A percentile compares a stretch with the other conserved stretches of the same genome.
phyloP scores from a whole-genome alignment of 2,113 vertebrate genomes.

The Microtus montanus region DNA sequence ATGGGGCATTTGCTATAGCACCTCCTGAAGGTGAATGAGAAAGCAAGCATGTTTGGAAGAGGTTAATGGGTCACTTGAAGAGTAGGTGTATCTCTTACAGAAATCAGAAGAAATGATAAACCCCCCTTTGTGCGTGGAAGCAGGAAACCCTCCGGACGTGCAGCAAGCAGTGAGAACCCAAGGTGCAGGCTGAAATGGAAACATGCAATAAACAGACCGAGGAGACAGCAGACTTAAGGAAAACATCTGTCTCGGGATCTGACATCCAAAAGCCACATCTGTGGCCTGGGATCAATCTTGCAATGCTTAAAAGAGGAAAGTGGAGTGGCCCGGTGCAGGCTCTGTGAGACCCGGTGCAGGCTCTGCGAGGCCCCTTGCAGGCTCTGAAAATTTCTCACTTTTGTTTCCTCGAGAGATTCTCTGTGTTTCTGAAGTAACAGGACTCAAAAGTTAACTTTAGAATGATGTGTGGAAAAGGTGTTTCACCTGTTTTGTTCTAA shows the following conservation, averaged over 20 bases:
- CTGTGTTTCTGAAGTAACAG: neutral
- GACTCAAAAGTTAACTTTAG: neutral
- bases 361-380: neutral
- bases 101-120: neutral
- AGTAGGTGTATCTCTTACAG: neutral
- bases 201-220: conserved; percentile 75
- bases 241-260: conserved; percentile 72
- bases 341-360: too few species aligned
- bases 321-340: conserved; percentile 37
- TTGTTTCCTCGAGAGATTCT: conserved; percentile 57
- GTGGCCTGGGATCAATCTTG: conserved; percentile 61
- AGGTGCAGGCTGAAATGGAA: conserved; percentile 75
- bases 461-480: neutral
- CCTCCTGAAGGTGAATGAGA: neutral
- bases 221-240: conserved; percentile 76
- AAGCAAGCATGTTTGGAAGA: neutral
- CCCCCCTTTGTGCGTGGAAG: neutral
- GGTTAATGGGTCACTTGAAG: neutral
- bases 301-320: conserved; percentile 68
- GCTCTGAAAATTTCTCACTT: neutral
- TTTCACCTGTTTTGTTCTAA: conserved; percentile 20
- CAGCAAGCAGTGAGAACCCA: conserved; percentile 42
- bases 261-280: conserved; percentile 75
- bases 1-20: neutral
- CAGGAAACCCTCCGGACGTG: conserved; percentile 35